Base-by-base conservation (phyloP, 2,888 invertebrate species). In the Odontothrips loti region DNA sequence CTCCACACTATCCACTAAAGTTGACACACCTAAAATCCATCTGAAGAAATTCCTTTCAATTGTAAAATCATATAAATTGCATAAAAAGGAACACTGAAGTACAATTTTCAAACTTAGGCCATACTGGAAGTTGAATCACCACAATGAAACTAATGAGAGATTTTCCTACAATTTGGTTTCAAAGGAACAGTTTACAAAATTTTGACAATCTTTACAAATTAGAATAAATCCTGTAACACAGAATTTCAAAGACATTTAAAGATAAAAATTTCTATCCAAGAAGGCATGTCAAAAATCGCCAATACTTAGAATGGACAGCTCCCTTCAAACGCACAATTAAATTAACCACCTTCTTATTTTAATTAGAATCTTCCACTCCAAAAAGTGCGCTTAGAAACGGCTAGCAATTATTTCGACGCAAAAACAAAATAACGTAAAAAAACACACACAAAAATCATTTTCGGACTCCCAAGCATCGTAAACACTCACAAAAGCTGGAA, bases 361-460 rank as follows among this genome's bases (percentile, higher is more conserved):
- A 2, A 43, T 43, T 43, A 2, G 34, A 43, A 4, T 43, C 34
- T 43, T 43, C 34, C n/a, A 17, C 15, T 58, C 0, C 6, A 1
- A 58, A 20, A n/a, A 58, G 58, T 58, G n/a, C 20, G n/a, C 58
- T 27, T 75, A 11, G 27, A 12, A 75, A 58, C 58, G 58, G 58
- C 58, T 58, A 20, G 58, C 58, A 15, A 11, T 58, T 58, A 58
- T 15, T n/a, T 4, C 6, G 0, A 75, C 23, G 27, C 27, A 27
- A 75, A 75, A 75, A 75, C 27, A 27, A 75, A 23, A 80, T 47
- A 80, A 80, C 23, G 68, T 15, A 79, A 81, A 75, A 82, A 78
- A 82, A 68, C 80, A 58, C 17, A 58, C 10, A 58, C 68, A 27
- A 23, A 75, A 75, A 27, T 23, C 68, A 75, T 27, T 27, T 20